Percentiles rank a stretch among this genome's conserved stretches.
phyloP scores from a whole-genome alignment of 2,113 vertebrate species.

The Microtus oregoni region DNA sequence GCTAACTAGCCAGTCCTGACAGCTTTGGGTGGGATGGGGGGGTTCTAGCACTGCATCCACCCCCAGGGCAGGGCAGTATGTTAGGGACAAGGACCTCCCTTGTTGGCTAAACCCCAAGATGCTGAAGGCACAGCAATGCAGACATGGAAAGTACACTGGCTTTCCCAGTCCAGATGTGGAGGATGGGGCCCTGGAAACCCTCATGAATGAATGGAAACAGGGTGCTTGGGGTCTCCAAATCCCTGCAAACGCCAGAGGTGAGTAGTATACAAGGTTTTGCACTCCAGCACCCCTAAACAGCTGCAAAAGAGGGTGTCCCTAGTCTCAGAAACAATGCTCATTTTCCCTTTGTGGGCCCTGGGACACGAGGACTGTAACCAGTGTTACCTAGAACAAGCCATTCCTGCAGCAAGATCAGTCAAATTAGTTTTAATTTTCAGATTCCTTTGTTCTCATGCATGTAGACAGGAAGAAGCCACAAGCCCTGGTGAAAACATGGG shows the following conservation, averaged over 20 bases:
- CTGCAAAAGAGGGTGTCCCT: background rate
- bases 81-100: background rate
- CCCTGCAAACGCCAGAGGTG: background rate
- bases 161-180: background rate
- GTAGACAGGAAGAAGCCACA: background rate
- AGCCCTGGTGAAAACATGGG: background rate
- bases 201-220: background rate
- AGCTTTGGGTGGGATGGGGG: background rate
- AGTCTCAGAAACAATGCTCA: background rate
- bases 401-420: background rate
- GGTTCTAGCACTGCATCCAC: rapidly evolving
- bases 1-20: background rate
- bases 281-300: background rate
- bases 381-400: constrained; percentile 30
- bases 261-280: background rate
- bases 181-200: background rate
- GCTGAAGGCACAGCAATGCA: rapidly evolving
- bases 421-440: constrained; percentile 54
- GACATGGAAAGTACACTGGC: background rate
- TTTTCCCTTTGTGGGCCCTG: background rate
- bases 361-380: background rate
- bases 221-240: background rate
- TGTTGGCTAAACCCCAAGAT: background rate
- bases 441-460: background rate
- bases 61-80: background rate